Evolutionary conservation across 2,888 invertebrate genomes (phyloP), one percentile per base, ranked within the genome.

Genomic region (Trimorus sp.): DNA sequence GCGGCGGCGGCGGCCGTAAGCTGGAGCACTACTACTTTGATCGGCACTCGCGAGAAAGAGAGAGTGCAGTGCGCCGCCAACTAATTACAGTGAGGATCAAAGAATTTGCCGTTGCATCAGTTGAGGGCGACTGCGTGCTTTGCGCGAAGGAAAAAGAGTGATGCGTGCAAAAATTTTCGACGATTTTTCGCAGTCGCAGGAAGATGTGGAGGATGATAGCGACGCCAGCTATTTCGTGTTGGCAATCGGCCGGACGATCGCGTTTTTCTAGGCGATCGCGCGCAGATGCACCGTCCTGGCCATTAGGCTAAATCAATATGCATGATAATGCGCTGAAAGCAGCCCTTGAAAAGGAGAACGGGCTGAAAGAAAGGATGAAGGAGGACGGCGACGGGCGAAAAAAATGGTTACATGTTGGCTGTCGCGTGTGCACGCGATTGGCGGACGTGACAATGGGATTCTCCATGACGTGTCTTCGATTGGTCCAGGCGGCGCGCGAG

Each of bases 71-170:
- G 60, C 62, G 79, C 87, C 87, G 88, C 89, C 89, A 89, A 90
- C 90, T 90, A 90, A 90, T 90, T 90, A 90, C 91, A 89, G 88
- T 88, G 87, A 83, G 89, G 91, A 90, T 90, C 90, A 90, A 90
- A 90, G 90, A 90, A 90, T 90, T 89, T 89, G 89, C 89, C 89
- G 89, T 87, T 88, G 85, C 86, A 81, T 77, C 77, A 84, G 82
- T 60, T 65, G 66, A 82, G 65, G 74, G 77, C 84, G 68, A 26
- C 66, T 54, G 62, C 79, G 68, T 73, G 73, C 73, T 79, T 79
- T 79, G 54, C 63, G 12, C 69, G 75, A 73, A 76, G 75, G 76
- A 26, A 26, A 4, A 26, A 26, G 26, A 26, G 26, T 26, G 26
- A 26, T 4, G 26, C 26, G 26, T 26, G 26, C 26, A 26, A 26